Evolutionary conservation across 2,797 vertebrate genomes (phyloP).

Genomic region (Clamator glandarius): DNA sequence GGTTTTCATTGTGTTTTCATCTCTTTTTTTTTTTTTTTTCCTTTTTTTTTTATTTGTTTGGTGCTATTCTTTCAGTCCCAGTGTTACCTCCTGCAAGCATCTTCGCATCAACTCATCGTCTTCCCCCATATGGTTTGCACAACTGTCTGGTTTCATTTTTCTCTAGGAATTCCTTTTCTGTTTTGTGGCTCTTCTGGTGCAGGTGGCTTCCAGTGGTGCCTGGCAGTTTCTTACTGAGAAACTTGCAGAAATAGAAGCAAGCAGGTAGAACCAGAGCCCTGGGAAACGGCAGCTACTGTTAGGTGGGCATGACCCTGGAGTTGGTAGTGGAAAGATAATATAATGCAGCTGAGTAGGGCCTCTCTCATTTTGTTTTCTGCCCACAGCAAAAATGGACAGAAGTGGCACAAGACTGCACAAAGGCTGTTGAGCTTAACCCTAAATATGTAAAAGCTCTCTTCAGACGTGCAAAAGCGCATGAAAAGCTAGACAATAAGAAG

Average conservation of each 20-base stretch:
- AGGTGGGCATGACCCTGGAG: not conserved
- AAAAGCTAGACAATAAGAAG: constrained; percentile 96
- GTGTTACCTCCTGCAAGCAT: not conserved
- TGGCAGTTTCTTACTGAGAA: constrained; percentile 6
- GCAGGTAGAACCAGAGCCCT: not conserved
- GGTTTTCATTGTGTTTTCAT: not conserved
- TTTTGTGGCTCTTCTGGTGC: not conserved
- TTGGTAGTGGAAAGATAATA: not conserved
- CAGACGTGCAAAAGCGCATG: constrained; percentile 95
- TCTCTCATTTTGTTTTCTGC: constrained; percentile 13
- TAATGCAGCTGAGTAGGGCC: not conserved
- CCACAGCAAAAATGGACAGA: constrained; percentile 94
- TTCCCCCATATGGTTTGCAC: not conserved
- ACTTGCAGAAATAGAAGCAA: not conserved
- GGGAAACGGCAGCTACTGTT: not conserved
- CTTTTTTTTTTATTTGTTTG: not conserved
- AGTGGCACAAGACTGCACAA: constrained; percentile 93
- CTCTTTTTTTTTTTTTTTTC: too few species aligned
- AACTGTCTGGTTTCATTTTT: not conserved
- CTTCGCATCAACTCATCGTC: not conserved
- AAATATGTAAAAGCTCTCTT: constrained; percentile 97
- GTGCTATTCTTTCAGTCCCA: not conserved
- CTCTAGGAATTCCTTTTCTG: not conserved
- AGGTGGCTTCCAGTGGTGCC: constrained; percentile 2
- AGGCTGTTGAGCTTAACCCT: constrained; percentile 94